Evolutionary conservation across 2,888 invertebrate genomes (phyloP).

Genomic region (Lamproptera curius): DNA sequence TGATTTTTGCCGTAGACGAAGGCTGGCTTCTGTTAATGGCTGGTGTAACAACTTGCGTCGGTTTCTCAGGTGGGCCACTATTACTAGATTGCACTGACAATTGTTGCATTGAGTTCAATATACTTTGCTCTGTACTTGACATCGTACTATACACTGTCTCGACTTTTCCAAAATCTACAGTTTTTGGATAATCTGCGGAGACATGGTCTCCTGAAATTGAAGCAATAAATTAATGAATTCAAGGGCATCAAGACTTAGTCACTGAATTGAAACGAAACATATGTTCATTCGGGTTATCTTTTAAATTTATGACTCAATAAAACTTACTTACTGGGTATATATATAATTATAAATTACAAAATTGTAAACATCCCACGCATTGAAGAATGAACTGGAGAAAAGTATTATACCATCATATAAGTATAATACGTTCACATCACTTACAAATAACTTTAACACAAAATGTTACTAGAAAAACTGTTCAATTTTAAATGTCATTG

Average conservation of each 20-base stretch:
- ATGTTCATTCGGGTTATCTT: slow-evolving; percentile 9
- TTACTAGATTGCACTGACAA: slow-evolving; percentile 68
- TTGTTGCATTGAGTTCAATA: slow-evolving; percentile 74
- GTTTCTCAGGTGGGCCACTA: slow-evolving; percentile 68
- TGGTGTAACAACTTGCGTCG: slow-evolving; percentile 73
- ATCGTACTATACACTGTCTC: slow-evolving; percentile 61
- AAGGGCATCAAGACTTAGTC: slow-evolving; percentile 30
- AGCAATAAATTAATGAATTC: slow-evolving; percentile 26
- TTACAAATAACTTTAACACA: too few relatives aligned
- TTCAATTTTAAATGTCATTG: slow-evolving; percentile 1
- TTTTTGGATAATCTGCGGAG: slow-evolving; percentile 42
- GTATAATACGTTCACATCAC: too few relatives aligned
- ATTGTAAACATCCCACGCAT: slow-evolving; percentile 66
- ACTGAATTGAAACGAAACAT: slow-evolving; percentile 8
- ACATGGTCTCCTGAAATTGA: slow-evolving; percentile 61
- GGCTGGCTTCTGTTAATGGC: slow-evolving; percentile 68
- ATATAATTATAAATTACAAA: slow-evolving; percentile 27
- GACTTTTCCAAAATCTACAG: slow-evolving; percentile 43
- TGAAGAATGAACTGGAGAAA: slow-evolving; percentile 38
- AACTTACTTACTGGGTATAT: slow-evolving; percentile 17
- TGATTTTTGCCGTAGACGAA: slow-evolving; percentile 50
- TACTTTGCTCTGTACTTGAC: slow-evolving; percentile 75
- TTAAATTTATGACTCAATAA: slow-evolving; percentile 18
- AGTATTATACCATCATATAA: slow-evolving; percentile 15
- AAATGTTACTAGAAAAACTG: too few relatives aligned